Conservation (phyloP, 2,113 vertebrate genomes). For the Mus spicilegus region DNA sequence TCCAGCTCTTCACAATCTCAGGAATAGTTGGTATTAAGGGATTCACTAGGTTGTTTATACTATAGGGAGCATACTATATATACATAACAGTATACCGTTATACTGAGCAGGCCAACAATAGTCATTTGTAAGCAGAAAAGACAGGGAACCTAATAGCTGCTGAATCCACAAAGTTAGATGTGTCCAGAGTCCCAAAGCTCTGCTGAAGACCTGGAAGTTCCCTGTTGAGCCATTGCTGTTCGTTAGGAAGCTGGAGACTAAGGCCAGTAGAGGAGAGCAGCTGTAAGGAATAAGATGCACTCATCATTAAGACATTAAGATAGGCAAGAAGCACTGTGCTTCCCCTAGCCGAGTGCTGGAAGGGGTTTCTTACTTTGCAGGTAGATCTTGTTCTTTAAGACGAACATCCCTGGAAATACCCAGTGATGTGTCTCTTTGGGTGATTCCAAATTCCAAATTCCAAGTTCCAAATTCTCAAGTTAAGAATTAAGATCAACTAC, state of each 20-base stretch:
- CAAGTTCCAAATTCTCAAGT: too few relatives aligned
- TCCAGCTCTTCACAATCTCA: neutral
- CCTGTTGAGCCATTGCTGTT: neutral
- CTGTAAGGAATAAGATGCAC: neutral
- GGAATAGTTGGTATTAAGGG: neutral
- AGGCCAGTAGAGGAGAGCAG: too few relatives aligned
- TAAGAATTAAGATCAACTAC: neutral
- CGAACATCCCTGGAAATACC: neutral
- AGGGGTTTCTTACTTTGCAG: neutral
- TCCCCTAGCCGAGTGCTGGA: too few relatives aligned
- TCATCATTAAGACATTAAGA: neutral
- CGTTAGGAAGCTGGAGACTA: neutral
- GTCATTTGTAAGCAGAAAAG: neutral
- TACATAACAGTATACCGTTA: too few relatives aligned
- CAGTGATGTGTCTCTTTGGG: neutral
- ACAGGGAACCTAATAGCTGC: neutral
- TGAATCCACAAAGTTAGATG: neutral
- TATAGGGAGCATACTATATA: too few relatives aligned
- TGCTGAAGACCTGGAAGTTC: neutral
- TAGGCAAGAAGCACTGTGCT: neutral
- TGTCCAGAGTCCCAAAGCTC: neutral
- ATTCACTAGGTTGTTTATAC: neutral
- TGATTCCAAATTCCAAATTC: neutral
- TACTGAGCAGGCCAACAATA: neutral
- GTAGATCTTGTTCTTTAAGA: neutral